phyloP scores from a whole-genome alignment of 2,113 vertebrate species.

The Dipodomys spectabilis region DNA sequence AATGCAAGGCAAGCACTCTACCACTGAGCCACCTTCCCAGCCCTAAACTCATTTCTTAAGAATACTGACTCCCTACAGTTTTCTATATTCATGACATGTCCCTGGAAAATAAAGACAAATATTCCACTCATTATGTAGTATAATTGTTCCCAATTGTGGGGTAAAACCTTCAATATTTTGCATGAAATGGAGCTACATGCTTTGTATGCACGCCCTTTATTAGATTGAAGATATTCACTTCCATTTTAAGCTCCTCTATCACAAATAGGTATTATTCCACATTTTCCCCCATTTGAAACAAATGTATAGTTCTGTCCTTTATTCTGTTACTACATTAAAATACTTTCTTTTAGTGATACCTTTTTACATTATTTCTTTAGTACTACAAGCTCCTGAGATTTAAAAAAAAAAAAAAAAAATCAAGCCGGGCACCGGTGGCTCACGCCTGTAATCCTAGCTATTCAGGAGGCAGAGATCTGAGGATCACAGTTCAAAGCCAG shows the following conservation, averaged over 20 bases:
- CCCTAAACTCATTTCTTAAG: conserved; percentile 9
- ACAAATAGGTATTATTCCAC: neutral
- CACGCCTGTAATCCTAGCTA: too few species aligned
- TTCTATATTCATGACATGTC: neutral
- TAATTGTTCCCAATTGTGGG: too few species aligned
- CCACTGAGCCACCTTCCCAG: too few species aligned
- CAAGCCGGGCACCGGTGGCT: too few species aligned
- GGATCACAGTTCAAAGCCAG: too few species aligned
- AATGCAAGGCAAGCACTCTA: too few species aligned
- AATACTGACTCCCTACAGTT: neutral
- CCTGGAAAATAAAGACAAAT: neutral
- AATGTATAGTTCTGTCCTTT: neutral
- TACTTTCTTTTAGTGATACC: neutral
- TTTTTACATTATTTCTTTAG: neutral
- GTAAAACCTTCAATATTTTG: neutral
- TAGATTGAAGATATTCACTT: neutral
- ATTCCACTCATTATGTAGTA: too few species aligned
- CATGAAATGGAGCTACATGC: neutral
- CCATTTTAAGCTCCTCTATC: conserved; percentile 6
- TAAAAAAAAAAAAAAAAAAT: neutral
- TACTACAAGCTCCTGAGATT: conserved; percentile 12
- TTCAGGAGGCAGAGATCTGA: too few species aligned
- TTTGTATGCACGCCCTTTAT: neutral
- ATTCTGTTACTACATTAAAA: neutral
- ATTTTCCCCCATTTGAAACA: conserved; percentile 4